A percentile compares a stretch with the other conserved stretches of the same genome.
Evolutionary conservation across 2,113 vertebrate genomes (phyloP).

Genomic region (Coptodon rendalli): DNA sequence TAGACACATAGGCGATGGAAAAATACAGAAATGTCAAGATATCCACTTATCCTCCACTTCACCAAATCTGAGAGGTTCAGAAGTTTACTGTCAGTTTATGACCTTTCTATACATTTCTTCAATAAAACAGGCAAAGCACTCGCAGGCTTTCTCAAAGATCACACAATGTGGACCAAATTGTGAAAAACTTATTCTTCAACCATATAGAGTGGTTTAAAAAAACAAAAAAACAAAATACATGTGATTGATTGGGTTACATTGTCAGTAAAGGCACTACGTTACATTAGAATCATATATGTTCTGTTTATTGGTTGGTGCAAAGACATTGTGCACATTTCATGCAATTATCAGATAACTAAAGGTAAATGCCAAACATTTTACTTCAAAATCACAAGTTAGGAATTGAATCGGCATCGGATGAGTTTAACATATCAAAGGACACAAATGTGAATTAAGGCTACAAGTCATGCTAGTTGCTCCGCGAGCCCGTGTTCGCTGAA

Average conservation of each 20-base stretch:
- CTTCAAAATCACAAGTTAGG: neutral
- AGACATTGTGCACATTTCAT: rapidly evolving
- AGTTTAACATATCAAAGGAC: neutral
- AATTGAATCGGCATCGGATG: neutral
- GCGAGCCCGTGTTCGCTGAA: neutral
- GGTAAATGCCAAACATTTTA: neutral
- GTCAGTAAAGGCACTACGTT: neutral
- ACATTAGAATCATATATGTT: neutral
- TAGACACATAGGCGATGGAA: neutral
- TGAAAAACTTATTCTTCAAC: neutral
- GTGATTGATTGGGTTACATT: neutral
- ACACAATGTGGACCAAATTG: neutral
- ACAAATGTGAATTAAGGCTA: neutral
- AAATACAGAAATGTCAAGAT: constrained; percentile 37
- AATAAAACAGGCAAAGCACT: neutral
- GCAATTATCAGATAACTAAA: neutral
- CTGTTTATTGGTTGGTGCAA: neutral
- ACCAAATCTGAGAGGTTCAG: neutral
- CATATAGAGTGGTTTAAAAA: neutral
- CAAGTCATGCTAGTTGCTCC: neutral
- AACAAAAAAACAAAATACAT: neutral
- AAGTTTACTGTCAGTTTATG: neutral
- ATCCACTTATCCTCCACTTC: constrained; percentile 31
- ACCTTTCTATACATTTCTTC: neutral
- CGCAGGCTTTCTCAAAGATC: neutral